phyloP scores from a whole-genome alignment of 2,888 invertebrate genomes.

The Digitonthophagus gazella region DNA sequence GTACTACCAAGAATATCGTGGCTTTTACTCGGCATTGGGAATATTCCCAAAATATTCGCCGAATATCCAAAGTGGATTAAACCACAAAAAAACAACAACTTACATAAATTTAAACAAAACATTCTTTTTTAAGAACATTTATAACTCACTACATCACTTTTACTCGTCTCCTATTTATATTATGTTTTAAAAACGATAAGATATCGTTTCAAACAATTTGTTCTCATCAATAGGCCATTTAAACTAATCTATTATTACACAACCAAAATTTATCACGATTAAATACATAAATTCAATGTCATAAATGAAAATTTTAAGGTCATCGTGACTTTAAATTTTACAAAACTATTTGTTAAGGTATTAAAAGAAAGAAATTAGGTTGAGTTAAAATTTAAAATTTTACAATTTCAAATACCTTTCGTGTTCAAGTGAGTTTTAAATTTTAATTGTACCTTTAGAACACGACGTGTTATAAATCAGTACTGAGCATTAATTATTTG shows the following conservation, averaged over 20 bases:
- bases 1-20: slow-evolving; percentile 3
- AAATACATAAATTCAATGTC: too few relatives aligned
- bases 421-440: not conserved
- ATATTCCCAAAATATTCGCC: not conserved
- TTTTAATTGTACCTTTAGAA: not conserved
- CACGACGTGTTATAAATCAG: not conserved
- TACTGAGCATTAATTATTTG: not conserved
- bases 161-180: too few relatives aligned
- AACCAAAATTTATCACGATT: too few relatives aligned
- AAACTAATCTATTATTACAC: too few relatives aligned
- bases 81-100: not conserved
- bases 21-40: slow-evolving; percentile 10
- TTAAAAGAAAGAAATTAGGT: too few relatives aligned
- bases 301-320: too few relatives aligned
- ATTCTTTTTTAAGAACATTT: not conserved
- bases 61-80: not conserved
- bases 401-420: not conserved
- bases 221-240: too few relatives aligned
- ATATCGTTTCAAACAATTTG: too few relatives aligned
- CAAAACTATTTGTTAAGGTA: too few relatives aligned
- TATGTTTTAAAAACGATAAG: too few relatives aligned
- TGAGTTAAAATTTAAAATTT: not conserved
- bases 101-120: not conserved
- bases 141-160: too few relatives aligned
- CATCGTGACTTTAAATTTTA: too few relatives aligned